Evolutionary conservation across 2,797 vertebrate species (phyloP), one percentile per base, ranked within the genome.

Genomic region (Ispidina lecontei): DNA sequence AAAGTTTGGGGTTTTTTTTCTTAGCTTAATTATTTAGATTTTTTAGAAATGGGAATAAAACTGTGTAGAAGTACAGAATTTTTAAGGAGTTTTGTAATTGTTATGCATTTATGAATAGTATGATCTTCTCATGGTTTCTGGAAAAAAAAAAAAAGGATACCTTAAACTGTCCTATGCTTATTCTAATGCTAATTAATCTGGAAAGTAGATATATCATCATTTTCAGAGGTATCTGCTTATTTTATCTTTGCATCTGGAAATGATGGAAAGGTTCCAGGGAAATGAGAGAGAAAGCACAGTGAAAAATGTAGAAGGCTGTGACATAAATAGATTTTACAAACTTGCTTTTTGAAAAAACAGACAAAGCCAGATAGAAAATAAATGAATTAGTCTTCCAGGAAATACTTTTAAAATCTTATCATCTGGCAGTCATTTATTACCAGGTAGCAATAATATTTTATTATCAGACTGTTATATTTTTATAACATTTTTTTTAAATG

Each of bases 371-470:
- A 13, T 88, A 55, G 44, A 86, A 94, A 93, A 92, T 89, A 92
- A 94, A 95, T 91, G 22, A 91, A 95, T 96, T 86, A 83, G 35
- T 88, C 76, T 95, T 74, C 62, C 41, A 65, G 55, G 87, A 92
- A 94, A 81, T 92, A 79, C 47, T 84, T 87, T 31, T 31, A 84
- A 92, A 91, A 70, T 75, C 54, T 67, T 86, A 83, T 93, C 64
- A 90, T 78, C 95, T 91, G 71, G 49, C 33, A 94, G 65, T 65
- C 76, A 64, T 91, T 94, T 92, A 91, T 89, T 95, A 90, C 72
- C 47, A 68, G 69, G 49, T 78, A 75, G 77, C 77, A 90, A 87
- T 95, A 86, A 95, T 81, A 33, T 87, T 96, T 96, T 95, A 90
- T 94, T 94, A 93, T 88, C 3, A 2, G 63, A 89, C 58, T 79